phyloP scores from a whole-genome alignment of 2,113 vertebrate species.

The Diphyllodes magnificus region DNA sequence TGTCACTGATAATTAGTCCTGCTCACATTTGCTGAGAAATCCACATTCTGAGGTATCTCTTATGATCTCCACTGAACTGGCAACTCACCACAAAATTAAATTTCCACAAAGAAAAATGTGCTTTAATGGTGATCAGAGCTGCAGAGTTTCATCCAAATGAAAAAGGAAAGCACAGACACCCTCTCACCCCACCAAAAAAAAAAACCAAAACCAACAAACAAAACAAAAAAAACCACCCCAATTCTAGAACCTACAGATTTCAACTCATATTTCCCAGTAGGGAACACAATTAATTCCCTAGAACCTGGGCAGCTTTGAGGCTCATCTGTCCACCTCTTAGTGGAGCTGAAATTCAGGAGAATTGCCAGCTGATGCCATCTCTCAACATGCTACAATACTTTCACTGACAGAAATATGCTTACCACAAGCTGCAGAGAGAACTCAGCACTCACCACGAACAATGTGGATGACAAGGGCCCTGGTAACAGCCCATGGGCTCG shows the following conservation, averaged over 20 bases:
- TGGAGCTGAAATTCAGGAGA: background rate
- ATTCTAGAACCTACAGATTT: background rate
- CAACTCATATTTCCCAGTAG: background rate
- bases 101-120: background rate
- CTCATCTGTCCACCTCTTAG: background rate
- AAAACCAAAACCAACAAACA: background rate
- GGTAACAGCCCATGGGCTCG: background rate
- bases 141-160: background rate
- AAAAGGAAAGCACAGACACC: background rate
- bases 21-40: background rate
- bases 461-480: background rate
- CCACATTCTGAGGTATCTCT: background rate
- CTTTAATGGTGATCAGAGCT: background rate
- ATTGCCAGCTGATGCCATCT: background rate
- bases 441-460: fast-evolving
- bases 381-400: background rate
- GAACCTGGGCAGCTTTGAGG: background rate
- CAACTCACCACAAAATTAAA: background rate
- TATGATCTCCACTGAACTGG: background rate
- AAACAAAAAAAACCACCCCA: too few relatives aligned
- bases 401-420: background rate
- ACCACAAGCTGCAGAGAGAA: background rate
- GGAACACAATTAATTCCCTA: background rate
- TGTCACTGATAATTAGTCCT: background rate
- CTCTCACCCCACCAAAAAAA: background rate